Evolutionary conservation across 1,140 invertebrate genomes (phyloP).

Genomic region (Nebria ingens): DNA sequence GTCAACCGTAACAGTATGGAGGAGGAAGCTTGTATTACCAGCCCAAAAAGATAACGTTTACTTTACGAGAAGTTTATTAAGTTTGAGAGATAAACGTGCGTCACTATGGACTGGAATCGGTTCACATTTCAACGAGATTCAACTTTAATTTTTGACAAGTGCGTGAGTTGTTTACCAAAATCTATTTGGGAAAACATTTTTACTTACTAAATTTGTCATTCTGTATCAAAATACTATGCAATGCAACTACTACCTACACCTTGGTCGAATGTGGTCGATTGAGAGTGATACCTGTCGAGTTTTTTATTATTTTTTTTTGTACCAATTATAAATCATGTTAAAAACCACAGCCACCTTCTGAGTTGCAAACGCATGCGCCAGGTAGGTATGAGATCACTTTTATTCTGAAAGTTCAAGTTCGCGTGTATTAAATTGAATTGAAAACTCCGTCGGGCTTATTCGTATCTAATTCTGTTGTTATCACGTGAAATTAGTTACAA

Average conservation of each 20-base stretch:
- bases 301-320: not conserved
- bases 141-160: not conserved
- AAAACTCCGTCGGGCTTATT: not conserved
- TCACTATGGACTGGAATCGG: not conserved
- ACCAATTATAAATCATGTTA: conserved; percentile 2
- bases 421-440: conserved; percentile 1
- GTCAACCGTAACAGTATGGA: conserved; percentile 2
- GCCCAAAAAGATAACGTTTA: conserved; percentile 1
- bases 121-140: not conserved
- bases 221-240: not conserved
- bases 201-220: not conserved
- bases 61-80: conserved; percentile 9
- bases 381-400: not conserved
- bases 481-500: not conserved
- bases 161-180: not conserved
- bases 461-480: conserved; percentile 1
- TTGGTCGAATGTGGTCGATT: not conserved
- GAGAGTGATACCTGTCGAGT: not conserved
- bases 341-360: not conserved
- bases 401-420: not conserved
- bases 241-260: not conserved
- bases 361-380: not conserved
- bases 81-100: not conserved
- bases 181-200: too few relatives aligned
- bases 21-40: not conserved